Percentiles rank a stretch among this genome's conserved stretches.
phyloP scores from a whole-genome alignment of 2,113 vertebrate species.

The Pseudorhombus dupliciocellatus region DNA sequence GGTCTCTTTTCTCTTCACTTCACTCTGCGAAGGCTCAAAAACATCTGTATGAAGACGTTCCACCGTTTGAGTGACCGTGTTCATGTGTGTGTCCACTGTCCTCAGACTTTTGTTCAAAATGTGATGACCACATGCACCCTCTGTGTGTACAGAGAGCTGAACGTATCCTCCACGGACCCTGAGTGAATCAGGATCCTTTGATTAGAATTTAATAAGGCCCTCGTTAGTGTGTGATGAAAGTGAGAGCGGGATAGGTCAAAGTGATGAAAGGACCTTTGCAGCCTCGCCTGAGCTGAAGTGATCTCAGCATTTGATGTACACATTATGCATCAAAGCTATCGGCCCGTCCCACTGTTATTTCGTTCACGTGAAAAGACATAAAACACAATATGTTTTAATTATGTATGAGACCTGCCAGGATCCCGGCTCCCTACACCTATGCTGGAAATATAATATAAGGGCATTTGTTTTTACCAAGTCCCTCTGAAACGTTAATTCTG shows the following conservation, averaged over 20 bases:
- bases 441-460: neutral
- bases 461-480: too few relatives aligned
- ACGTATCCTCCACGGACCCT: slow-evolving; percentile 51
- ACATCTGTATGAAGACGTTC: slow-evolving; percentile 16
- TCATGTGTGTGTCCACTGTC: neutral
- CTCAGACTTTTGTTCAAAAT: slow-evolving; percentile 47
- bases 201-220: slow-evolving; percentile 74
- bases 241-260: slow-evolving; percentile 62
- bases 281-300: slow-evolving; percentile 49
- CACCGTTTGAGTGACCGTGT: neutral
- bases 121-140: slow-evolving; percentile 44
- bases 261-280: slow-evolving; percentile 69
- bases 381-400: slow-evolving; percentile 40
- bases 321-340: slow-evolving; percentile 54
- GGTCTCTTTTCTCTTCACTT: neutral
- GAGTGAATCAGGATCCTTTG: slow-evolving; percentile 61
- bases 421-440: neutral
- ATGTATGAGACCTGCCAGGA: slow-evolving; percentile 32
- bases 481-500: too few relatives aligned
- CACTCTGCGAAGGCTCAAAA: slow-evolving; percentile 20
- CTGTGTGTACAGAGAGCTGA: slow-evolving; percentile 8
- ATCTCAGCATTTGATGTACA: slow-evolving; percentile 55
- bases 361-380: slow-evolving; percentile 36
- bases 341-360: slow-evolving; percentile 35
- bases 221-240: slow-evolving; percentile 71